Evolutionary conservation across 2,113 vertebrate species (phyloP).

Genomic region (Urocolius indicus): DNA sequence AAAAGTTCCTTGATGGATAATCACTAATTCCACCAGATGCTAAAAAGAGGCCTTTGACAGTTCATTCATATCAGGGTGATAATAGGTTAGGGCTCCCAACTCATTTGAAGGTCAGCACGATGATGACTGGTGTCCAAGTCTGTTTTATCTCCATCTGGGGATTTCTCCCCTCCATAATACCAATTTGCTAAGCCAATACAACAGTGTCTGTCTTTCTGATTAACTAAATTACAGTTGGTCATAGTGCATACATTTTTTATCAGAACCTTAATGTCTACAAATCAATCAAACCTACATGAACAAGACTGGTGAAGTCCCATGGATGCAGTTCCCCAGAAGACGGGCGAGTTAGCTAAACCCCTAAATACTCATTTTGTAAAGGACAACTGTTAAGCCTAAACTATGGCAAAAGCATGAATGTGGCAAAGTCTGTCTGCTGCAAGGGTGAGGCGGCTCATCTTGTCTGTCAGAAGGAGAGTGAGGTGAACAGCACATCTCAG

Average conservation of each 20-base stretch:
- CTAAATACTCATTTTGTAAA: background rate
- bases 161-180: background rate
- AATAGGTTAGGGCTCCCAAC: background rate
- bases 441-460: background rate
- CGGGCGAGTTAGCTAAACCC: background rate
- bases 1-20: background rate
- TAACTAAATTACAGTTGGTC: background rate
- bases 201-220: background rate
- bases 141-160: background rate
- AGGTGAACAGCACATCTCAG: accelerated
- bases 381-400: background rate
- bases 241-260: background rate
- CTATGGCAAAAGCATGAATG: accelerated
- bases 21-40: background rate
- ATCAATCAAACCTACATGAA: background rate
- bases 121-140: background rate
- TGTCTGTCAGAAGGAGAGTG: background rate
- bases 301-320: accelerated
- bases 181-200: background rate
- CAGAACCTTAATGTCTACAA: background rate
- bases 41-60: background rate
- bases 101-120: constrained; percentile 4
- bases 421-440: background rate
- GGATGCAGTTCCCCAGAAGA: background rate
- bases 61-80: background rate